Base-by-base conservation (phyloP, 1,140 invertebrate genomes). In the Monochamus saltuarius region DNA sequence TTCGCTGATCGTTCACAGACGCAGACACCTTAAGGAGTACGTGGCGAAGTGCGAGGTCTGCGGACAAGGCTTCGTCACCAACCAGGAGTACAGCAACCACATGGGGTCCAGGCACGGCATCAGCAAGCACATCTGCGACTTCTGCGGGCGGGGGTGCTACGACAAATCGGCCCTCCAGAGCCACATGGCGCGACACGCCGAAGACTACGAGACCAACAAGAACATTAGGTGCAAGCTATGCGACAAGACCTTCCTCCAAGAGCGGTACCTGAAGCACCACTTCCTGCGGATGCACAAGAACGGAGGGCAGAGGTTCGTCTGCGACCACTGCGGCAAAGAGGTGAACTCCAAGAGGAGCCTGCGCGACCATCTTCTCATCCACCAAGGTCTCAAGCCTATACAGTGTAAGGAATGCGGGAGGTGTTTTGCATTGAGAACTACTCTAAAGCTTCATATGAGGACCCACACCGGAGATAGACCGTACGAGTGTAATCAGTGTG, bases 381-480 rank as follows among this genome's bases (percentile, higher is more conserved):
- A 73, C 45, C 66, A 70, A 43, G 71, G 73, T 0, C 63, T 74
- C 14, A 71, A 70, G 43, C 73, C 72, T 2, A 62, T 74, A 16
- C 47, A 65, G 11, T 78, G 76, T 47, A 68, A 67, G 14, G 61
- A 68, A 22, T 72, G 70, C 49, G 67, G 63, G 1, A 69, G 63
- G 49, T 46, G 51, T 8, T 72, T 72, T 52, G 65, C 61, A 7
- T 52, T 68, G 40, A 56, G 61, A n/a, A 67, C 64, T 0, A 72
- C 68, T 1, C 59, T 72, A n/a, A 84, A 88, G 53, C 87, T 89
- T 11, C 90, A 92, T 75, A 86, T 89, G 64, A 79, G 88, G 67
- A 81, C 87, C 65, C 89, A 91, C 77, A 89, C 87, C 34, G 89
- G 89, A 8, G 86, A 90, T 66, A 82, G 87, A 64, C 89, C 89